Conservation (phyloP, 2,797 vertebrate genomes). For the Intellagama lesueurii region DNA sequence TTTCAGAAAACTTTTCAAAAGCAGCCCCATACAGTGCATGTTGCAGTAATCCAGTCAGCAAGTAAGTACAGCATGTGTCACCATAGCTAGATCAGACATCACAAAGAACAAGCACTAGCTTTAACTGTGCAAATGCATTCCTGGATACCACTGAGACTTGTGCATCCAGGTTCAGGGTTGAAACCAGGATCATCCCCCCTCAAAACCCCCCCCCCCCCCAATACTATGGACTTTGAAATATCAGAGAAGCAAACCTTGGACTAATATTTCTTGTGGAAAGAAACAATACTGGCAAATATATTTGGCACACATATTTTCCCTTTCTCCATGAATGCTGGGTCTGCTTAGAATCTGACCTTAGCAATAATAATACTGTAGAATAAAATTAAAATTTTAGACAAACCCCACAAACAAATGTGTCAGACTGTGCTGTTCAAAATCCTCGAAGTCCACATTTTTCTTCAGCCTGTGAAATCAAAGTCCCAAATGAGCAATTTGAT, state of each 20-base stretch:
- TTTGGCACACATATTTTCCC: background rate
- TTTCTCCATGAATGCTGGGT: background rate
- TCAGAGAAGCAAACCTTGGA: background rate
- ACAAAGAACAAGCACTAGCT: too few species aligned
- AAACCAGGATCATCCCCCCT: too few species aligned
- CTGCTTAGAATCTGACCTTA: background rate
- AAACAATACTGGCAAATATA: background rate
- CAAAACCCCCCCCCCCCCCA: too few species aligned
- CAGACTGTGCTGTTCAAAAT: background rate
- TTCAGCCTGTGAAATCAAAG: background rate
- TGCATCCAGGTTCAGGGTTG: too few species aligned
- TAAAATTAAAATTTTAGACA: background rate
- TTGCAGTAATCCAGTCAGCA: too few species aligned
- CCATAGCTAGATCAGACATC: too few species aligned
- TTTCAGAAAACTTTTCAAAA: too few species aligned
- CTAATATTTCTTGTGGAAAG: background rate
- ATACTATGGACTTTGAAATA: background rate
- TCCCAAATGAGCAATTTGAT: constrained; percentile 2
- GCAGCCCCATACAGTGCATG: too few species aligned
- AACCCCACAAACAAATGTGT: background rate
- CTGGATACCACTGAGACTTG: too few species aligned
- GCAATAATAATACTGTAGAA: background rate
- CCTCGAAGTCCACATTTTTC: background rate
- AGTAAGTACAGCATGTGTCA: too few species aligned
- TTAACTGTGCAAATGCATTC: too few species aligned